These are phyloP conservation scores for Machimus rusticus DNA, from an alignment of 2,888 invertebrate species.

Conservation along the genomic window DNA sequence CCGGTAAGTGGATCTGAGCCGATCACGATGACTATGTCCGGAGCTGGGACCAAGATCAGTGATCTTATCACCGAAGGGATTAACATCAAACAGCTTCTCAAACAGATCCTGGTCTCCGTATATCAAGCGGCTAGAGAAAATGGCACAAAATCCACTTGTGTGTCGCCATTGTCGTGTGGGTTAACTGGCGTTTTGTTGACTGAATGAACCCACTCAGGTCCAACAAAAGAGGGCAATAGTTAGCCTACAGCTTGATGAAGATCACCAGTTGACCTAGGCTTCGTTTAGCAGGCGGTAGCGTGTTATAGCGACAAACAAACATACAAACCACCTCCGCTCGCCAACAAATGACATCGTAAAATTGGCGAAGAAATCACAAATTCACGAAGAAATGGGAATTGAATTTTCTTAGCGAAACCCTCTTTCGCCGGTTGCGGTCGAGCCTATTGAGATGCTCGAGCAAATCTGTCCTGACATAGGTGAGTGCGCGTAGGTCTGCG, in stretches of 20 bases:
- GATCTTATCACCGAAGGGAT: constrained; percentile 16
- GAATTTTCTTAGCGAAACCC: neutral
- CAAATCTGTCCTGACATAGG: constrained; percentile 15
- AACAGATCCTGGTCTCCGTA: neutral
- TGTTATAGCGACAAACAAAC: neutral
- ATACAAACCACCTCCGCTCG: neutral
- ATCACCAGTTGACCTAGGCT: neutral
- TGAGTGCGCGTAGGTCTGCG: neutral
- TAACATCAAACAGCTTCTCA: constrained; percentile 22
- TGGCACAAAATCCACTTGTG: neutral
- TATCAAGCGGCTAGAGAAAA: neutral
- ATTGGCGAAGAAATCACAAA: neutral
- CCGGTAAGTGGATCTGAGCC: neutral
- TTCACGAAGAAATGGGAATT: neutral
- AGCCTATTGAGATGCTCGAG: neutral
- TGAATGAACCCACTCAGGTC: neutral
- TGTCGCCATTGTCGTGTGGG: neutral
- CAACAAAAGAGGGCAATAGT: neutral
- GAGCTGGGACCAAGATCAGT: neutral
- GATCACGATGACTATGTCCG: neutral
- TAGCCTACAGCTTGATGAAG: neutral
- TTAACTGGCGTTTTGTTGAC: neutral
- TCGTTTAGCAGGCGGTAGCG: neutral
- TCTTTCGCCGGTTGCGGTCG: neutral
- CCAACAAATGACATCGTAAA: neutral